Evolutionary conservation across 2,113 vertebrate species (phyloP).

Genomic region (Tamias sibiricus): DNA sequence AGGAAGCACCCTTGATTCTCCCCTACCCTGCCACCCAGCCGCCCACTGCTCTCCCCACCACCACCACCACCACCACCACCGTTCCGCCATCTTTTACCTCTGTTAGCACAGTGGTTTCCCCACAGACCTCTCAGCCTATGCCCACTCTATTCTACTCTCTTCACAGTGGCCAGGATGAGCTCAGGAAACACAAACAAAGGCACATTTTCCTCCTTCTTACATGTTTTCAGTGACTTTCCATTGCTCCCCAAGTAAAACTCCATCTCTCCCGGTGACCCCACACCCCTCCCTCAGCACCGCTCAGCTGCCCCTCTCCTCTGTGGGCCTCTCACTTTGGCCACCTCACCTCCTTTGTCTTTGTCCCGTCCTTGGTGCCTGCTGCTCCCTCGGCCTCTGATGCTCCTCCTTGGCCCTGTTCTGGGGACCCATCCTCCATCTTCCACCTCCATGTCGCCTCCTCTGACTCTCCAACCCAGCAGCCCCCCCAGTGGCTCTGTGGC

Average conservation of each 20-base stretch:
- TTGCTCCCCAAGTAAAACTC: background rate
- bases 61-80: fast-evolving
- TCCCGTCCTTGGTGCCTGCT: background rate
- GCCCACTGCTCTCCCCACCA: background rate
- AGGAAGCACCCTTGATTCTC: background rate
- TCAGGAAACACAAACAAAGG: background rate
- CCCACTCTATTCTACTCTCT: fast-evolving
- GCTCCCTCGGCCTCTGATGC: background rate
- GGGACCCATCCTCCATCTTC: background rate
- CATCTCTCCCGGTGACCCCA: background rate
- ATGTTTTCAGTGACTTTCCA: background rate
- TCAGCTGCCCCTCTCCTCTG: fast-evolving
- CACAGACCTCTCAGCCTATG: background rate
- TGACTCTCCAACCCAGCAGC: background rate
- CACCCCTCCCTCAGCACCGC: background rate
- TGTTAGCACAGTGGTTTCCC: background rate
- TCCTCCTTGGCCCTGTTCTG: background rate
- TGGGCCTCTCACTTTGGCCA: background rate
- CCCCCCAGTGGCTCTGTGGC: background rate
- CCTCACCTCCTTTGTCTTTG: background rate
- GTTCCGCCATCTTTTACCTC: background rate
- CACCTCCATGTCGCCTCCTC: background rate
- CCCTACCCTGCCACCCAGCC: background rate
- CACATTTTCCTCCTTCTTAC: background rate
- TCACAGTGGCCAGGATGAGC: background rate